Evolutionary conservation across 1,140 invertebrate genomes (phyloP).

Genomic region (Antheraea pernyi): DNA sequence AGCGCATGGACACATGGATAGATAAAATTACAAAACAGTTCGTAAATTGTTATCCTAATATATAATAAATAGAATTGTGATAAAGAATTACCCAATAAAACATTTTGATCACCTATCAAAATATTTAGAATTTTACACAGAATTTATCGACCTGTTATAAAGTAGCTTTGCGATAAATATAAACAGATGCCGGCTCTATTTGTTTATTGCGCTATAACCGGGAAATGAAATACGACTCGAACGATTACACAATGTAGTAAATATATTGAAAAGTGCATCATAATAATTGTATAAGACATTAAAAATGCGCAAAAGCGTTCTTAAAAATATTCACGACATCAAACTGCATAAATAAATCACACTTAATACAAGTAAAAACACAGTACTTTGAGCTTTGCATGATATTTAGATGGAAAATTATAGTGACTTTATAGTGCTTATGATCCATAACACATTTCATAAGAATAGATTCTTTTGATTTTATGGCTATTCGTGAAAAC

Average conservation of each 20-base stretch:
- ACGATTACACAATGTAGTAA: background rate
- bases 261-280: slow-evolving; percentile 24
- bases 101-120: background rate
- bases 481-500: too few species aligned
- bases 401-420: background rate
- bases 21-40: background rate
- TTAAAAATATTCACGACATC: slow-evolving; percentile 60
- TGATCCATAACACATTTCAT: background rate
- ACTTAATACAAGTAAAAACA: background rate
- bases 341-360: slow-evolving; percentile 24
- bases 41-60: background rate
- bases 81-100: background rate
- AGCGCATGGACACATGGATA: too few species aligned
- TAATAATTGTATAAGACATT: slow-evolving; percentile 28
- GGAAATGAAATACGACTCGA: background rate
- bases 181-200: background rate
- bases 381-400: background rate
- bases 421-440: background rate
- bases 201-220: background rate
- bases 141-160: background rate
- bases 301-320: slow-evolving; percentile 74
- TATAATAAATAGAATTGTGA: background rate
- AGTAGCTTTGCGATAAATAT: background rate
- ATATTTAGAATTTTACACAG: slow-evolving; percentile 7
- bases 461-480: too few species aligned